Evolutionary conservation across 2,888 invertebrate species (phyloP).

Genomic region (Panopea generosa): DNA sequence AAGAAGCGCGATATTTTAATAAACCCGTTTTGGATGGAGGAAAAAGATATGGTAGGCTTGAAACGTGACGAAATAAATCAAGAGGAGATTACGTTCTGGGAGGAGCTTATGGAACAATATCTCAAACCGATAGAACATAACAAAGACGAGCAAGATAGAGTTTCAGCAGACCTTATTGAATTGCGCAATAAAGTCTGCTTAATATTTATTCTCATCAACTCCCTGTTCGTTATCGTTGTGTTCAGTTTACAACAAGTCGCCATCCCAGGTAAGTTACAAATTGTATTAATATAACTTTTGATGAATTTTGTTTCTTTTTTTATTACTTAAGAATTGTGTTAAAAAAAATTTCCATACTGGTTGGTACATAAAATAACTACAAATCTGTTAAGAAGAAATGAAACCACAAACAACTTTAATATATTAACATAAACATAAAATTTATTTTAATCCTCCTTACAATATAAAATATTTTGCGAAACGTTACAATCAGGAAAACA

Average conservation of each 20-base stretch:
- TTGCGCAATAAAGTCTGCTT: constrained; percentile 91
- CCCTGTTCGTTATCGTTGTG: constrained; percentile 98
- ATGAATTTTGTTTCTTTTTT: too few relatives aligned
- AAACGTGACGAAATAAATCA: constrained; percentile 16
- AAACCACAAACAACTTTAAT: too few relatives aligned
- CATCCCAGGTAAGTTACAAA: too few relatives aligned
- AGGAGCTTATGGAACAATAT: constrained; percentile 96
- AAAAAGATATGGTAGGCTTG: constrained; percentile 87
- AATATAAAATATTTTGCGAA: too few relatives aligned
- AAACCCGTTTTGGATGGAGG: constrained; percentile 72
- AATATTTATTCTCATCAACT: constrained; percentile 97
- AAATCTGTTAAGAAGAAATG: background rate
- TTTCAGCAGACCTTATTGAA: constrained; percentile 90
- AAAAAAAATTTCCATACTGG: too few relatives aligned
- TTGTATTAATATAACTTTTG: too few relatives aligned
- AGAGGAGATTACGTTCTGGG: constrained; percentile 92
- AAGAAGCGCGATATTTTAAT: constrained; percentile 54
- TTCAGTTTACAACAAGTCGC: constrained; percentile 98
- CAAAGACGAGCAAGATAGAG: constrained; percentile 88
- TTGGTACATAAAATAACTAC: too few relatives aligned
- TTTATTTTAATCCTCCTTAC: too few relatives aligned
- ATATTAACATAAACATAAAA: too few relatives aligned
- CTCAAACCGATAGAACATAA: constrained; percentile 95
- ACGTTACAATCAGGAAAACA: too few relatives aligned
- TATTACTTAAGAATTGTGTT: too few relatives aligned